These are phyloP conservation scores for Syngnathus acus DNA, from an alignment of 2,797 vertebrate genomes.

Conservation along the genomic window DNA sequence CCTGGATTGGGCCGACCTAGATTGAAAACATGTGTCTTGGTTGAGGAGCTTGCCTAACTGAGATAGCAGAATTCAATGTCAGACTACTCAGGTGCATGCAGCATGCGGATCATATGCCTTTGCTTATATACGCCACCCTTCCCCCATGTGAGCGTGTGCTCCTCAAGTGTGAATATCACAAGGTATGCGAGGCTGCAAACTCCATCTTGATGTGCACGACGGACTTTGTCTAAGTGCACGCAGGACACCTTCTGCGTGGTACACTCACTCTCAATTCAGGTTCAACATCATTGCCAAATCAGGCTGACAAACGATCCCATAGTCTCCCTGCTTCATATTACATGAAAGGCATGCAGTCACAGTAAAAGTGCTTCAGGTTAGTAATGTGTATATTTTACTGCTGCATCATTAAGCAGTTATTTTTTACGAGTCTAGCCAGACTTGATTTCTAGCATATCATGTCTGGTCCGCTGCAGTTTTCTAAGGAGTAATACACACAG, in stretches of 20 bases:
- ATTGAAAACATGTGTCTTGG: conserved; percentile 61
- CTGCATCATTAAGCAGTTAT: conserved; percentile 7
- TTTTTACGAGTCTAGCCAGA: background rate
- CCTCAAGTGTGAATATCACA: conserved; percentile 28
- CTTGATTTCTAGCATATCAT: background rate
- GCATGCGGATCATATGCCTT: conserved; percentile 23
- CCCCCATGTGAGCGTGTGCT: conserved; percentile 1
- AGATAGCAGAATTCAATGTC: conserved; percentile 46
- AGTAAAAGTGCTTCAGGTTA: conserved; percentile 10
- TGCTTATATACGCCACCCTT: conserved; percentile 9
- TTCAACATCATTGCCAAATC: conserved; percentile 29
- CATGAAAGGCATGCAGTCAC: conserved; percentile 11
- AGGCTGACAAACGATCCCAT: conserved; percentile 20
- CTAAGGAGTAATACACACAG: background rate
- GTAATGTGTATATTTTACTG: conserved; percentile 8
- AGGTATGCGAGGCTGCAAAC: conserved; percentile 4
- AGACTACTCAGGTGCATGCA: conserved; percentile 26
- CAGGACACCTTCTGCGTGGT: conserved; percentile 19
- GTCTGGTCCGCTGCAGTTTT: background rate
- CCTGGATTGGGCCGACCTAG: conserved; percentile 47
- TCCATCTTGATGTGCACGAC: conserved; percentile 3
- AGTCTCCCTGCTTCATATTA: conserved; percentile 20
- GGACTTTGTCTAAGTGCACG: conserved; percentile 19
- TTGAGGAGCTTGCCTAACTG: conserved; percentile 29
- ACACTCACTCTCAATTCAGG: conserved; percentile 31